These are phyloP conservation scores for Calephelis virginiensis DNA, from an alignment of 1,140 invertebrate species.

Conservation along the genomic window DNA sequence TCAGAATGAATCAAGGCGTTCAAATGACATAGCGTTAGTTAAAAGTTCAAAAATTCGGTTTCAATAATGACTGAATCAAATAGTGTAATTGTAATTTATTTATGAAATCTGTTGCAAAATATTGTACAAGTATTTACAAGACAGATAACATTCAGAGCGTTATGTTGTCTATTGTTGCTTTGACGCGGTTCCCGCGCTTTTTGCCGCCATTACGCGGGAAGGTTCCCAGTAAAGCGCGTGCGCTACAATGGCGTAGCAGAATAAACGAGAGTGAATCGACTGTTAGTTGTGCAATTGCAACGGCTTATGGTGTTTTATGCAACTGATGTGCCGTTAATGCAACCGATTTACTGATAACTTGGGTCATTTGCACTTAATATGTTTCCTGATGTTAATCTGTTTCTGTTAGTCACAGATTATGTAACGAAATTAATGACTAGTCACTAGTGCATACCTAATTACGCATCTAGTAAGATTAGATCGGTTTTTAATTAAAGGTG, in stretches of 20 bases:
- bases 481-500: too few relatives aligned
- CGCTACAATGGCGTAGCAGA: conserved; percentile 61
- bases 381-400: conserved; percentile 41
- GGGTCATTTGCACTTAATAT: conserved; percentile 37
- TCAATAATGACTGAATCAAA: too few relatives aligned
- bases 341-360: conserved; percentile 52
- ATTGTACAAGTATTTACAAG: conserved; percentile 44
- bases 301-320: conserved; percentile 51
- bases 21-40: too few relatives aligned
- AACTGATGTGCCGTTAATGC: conserved; percentile 70
- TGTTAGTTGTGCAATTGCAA: conserved; percentile 70
- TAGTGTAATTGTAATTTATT: conserved; percentile 19
- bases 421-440: conserved; percentile 21
- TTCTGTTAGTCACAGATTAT: conserved; percentile 19
- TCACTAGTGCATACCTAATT: background rate
- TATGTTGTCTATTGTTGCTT: conserved; percentile 71
- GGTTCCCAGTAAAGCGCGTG: conserved; percentile 71
- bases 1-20: too few relatives aligned
- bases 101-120: conserved; percentile 66
- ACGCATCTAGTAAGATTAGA: too few relatives aligned
- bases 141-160: conserved; percentile 73
- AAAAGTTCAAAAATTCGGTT: too few relatives aligned
- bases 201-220: conserved; percentile 73
- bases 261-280: conserved; percentile 67
- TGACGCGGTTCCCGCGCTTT: conserved; percentile 71